Base-by-base conservation (phyloP, 2,888 invertebrate species). In the Arge pagana region DNA sequence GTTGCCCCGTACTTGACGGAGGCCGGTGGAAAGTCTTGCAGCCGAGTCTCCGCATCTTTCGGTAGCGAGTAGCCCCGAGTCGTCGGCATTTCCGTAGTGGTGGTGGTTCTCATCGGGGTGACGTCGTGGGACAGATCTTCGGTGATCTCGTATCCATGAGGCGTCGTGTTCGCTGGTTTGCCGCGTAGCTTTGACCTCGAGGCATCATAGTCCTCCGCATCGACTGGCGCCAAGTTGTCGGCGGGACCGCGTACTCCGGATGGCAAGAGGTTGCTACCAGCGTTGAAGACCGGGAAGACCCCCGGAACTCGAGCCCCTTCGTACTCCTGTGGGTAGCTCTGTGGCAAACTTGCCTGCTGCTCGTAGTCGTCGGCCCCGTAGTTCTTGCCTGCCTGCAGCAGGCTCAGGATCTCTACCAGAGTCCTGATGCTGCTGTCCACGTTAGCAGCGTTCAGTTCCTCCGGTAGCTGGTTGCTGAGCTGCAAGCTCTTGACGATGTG, bases 381-480 rank as follows among this genome's bases (percentile, higher is more conserved):
- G 59, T 57, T 78, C 74, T 64, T 79, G 74, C 56, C 80, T 70
- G 58, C 80, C 77, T 62, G 89, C 40, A 91, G 77, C 52, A 86
- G 83, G 65, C 85, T 85, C 41, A 92, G 76, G 53, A 90, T 89
- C 69, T 86, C 87, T 10, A 90, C 82, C 52, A 92, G 77, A 0
- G 90, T 90, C 68, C 82, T 84, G 56, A 92, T 88, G 40, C 90
- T 90, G 55, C 87, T 85, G 61, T 89, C 88, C 37, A 91, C 85
- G 65, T 91, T 91, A 59, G 89, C 87, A 48, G 85, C 83, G 3
- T 88, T 90, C 19, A 91, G 80, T 6, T 85, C 86, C 60, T 88
- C 86, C 0, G 91, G 90, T 60, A 92, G 78, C 36, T 87, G 85
- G 74, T 90, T 89, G 61, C 86, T 85, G 13, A 87, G 79, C 72